These are phyloP conservation scores for Epizoanthus illoricatus DNA, from an alignment of 92 coral and sea anemone genomes.

Conservation along the genomic window DNA sequence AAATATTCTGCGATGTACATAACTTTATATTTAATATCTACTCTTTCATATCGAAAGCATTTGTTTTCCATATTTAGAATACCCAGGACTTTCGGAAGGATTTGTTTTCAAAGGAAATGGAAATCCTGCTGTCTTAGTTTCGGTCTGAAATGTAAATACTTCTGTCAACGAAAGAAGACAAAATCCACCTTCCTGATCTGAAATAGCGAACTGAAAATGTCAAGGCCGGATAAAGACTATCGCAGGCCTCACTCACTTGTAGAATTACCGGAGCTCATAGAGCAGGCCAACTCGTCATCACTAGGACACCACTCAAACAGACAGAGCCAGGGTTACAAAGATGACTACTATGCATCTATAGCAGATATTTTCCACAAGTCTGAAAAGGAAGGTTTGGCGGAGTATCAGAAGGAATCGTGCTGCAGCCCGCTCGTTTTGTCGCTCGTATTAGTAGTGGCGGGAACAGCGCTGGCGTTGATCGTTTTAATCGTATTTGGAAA, in stretches of 20 bases:
- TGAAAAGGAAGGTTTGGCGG: background rate
- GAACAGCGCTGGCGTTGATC: conserved; percentile 9
- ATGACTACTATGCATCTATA: conserved; percentile 12
- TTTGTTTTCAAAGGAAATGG: background rate
- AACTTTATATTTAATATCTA: too few species aligned
- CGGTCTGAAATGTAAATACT: background rate
- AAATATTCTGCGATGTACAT: too few species aligned
- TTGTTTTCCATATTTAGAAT: too few species aligned
- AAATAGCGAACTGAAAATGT: background rate
- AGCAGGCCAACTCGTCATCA: background rate
- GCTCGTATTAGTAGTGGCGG: conserved; percentile 19
- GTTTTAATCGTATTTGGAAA: conserved; percentile 13
- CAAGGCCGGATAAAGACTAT: conserved; percentile 14
- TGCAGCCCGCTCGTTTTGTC: conserved; percentile 18
- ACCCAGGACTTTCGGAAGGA: too few species aligned
- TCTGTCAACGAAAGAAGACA: background rate
- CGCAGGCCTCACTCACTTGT: conserved; percentile 19
- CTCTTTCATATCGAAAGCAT: too few species aligned
- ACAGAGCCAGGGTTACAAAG: background rate
- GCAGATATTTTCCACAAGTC: background rate
- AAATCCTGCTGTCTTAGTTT: background rate
- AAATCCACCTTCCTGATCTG: too few species aligned
- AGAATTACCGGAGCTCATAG: background rate
- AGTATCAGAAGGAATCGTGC: background rate
- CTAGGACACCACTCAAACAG: background rate